Evolutionary conservation across 2,888 invertebrate species (phyloP), one percentile per base, ranked within the genome.

Genomic region (Acronicta alni): DNA sequence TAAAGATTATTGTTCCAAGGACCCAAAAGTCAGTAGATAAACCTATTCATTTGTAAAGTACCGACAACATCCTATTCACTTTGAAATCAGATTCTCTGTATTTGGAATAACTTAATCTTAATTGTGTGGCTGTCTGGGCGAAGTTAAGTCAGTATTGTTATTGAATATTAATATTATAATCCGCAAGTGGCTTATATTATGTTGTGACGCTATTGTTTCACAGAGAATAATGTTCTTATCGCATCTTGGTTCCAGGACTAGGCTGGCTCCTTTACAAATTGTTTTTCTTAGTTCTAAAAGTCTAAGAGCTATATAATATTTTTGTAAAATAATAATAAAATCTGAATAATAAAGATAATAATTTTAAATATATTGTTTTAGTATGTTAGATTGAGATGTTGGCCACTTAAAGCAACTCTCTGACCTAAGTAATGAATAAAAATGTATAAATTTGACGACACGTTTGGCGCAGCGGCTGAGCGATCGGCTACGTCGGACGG

Each of bases 141-240:
- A 48, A 43, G 14, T 48, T 57, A 38, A 38, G 37, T 38, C 30
- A 15, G 42, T 23, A 38, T 17, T 47, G 10, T 43, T 30, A 56
- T 47, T 57, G 20, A 57, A 42, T 57, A 57, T 57, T 44, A 38
- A 48, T 38, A 59, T 38, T 44, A 59, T 57, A 57, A 44, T 57
- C 30, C 17, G 12, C 12, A 12, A 45, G n/a, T 23, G 23, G 44
- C 17, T 32, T 45, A 17, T 17, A 43, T 37, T 43, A 18, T 12
- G 18, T 30, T 20, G 16, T 39, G 9, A 9, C 14, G 17, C 23
- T 16, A 39, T 48, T 59, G 43, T 57, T 38, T 48, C 18, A 39
- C 38, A 43, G 18, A 37, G 16, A 26, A 32, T 43, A 15, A 43
- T 23, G 23, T 57, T 41, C 23, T 16, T 30, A 57, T 30, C 0